Evolutionary conservation across 2,797 vertebrate genomes (phyloP), one percentile per base, ranked within the genome.

Genomic region (Silurus aristotelis): DNA sequence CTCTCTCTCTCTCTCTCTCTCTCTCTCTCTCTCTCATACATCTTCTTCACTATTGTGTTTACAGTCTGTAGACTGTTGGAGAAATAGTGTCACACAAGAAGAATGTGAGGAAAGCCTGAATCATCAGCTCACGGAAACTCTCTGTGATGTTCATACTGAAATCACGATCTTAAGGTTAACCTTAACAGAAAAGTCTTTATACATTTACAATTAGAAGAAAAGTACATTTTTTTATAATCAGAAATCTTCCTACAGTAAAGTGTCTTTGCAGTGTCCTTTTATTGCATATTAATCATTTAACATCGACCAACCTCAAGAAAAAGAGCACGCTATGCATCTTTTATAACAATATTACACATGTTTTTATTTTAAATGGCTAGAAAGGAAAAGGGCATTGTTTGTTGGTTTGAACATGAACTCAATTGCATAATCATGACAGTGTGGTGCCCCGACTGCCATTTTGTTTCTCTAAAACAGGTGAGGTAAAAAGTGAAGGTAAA

Each of bases 21-120:
- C 3, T 63, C 82, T 48, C 52, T 66, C 10, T 27, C 56, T 77
- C 3, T 64, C 82, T 48, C 70, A 52, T 46, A 43, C 20, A 46
- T 61, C 20, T 27, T 77, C 3, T 63, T 83, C 83, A 86, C 20
- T 72, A 31, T 38, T 81, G 22, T 83, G 81, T 77, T 83, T 79
- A 71, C 48, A 67, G 83, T 52, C 52, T 80, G 43, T 48, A 72
- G 48, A 70, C 22, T 10, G 76, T 61, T 66, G 86, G 87, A 87
- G 67, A 87, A 87, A 86, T 73, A 56, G 25, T 80, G 73, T 83
- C 84, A 86, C 64, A 6, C 58, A 43, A 58, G 70, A 83, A 78
- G 55, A 77, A 67, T 60, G 70, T 56, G 70, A 84, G 89, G 89
- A 88, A 89, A 73, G 19, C 84, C 38, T 89, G 89, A 89, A 89